Evolutionary conservation across 2,888 invertebrate genomes (phyloP).

Genomic region (Caenorhabditis panamensis): DNA sequence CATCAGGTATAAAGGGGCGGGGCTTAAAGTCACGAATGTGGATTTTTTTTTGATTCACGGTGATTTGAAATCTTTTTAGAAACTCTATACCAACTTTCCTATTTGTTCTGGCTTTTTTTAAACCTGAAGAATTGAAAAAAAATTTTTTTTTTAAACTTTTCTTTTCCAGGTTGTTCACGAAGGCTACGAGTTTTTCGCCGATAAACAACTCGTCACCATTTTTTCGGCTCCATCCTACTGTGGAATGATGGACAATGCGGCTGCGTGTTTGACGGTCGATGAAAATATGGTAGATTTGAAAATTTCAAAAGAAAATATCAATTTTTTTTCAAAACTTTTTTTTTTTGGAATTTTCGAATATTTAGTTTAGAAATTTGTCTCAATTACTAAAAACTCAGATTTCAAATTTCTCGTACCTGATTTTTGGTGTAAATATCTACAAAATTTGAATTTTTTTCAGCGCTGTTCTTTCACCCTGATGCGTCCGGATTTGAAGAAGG

Average conservation of each 20-base stretch:
- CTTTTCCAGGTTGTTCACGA: slow-evolving; percentile 84
- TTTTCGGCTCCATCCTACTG: slow-evolving; percentile 70
- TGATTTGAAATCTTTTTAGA: too few species aligned
- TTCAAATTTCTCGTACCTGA: too few species aligned
- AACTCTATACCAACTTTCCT: too few species aligned
- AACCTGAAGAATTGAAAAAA: too few species aligned
- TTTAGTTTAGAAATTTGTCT: too few species aligned
- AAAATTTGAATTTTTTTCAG: neutral
- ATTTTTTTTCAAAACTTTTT: neutral
- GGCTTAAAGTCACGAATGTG: too few species aligned
- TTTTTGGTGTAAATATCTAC: too few species aligned
- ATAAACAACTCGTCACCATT: slow-evolving; percentile 68
- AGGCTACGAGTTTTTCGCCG: slow-evolving; percentile 84
- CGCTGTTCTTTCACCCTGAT: slow-evolving; percentile 1
- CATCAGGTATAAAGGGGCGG: too few species aligned
- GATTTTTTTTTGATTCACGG: too few species aligned
- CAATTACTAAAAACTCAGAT: too few species aligned
- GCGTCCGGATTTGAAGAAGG: neutral
- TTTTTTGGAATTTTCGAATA: neutral
- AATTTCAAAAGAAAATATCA: slow-evolving; percentile 4
- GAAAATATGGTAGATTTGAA: slow-evolving; percentile 59
- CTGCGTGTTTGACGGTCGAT: slow-evolving; percentile 74
- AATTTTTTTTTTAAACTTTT: too few species aligned
- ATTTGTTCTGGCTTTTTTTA: too few species aligned
- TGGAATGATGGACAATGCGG: slow-evolving; percentile 72